Percentiles rank a stretch among this genome's conserved stretches.
Conservation (phyloP, 92 coral and sea anemone genomes). For the Phymanthus crucifer region DNA sequence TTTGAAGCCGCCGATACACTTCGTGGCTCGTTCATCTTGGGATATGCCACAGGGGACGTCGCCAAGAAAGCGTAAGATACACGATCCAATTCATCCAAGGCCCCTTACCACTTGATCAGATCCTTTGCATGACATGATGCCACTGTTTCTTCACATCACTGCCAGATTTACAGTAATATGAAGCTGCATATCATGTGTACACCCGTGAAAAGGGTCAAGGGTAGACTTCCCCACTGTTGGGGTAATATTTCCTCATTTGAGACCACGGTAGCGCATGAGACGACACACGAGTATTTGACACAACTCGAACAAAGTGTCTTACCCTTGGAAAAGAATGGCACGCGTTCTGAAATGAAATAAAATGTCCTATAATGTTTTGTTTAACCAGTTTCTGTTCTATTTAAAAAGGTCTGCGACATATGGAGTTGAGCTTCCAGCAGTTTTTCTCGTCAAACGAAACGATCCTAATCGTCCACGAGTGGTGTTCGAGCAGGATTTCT, state of each 20-base stretch:
- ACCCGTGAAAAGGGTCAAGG: too few species aligned
- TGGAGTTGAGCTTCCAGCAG: slow-evolving; percentile 67
- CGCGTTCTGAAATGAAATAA: too few species aligned
- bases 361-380: too few species aligned
- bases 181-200: too few species aligned
- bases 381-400: neutral
- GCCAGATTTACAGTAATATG: too few species aligned
- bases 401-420: slow-evolving; percentile 64
- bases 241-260: too few species aligned
- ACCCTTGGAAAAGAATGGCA: neutral
- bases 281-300: too few species aligned
- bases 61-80: slow-evolving; percentile 55
- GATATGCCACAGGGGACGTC: slow-evolving; percentile 73
- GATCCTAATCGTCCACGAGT: slow-evolving; percentile 63
- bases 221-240: too few species aligned
- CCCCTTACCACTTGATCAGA: too few species aligned
- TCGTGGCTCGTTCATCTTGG: slow-evolving; percentile 69
- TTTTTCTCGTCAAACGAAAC: slow-evolving; percentile 72
- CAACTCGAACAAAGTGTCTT: neutral
- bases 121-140: too few species aligned
- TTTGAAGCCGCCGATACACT: slow-evolving; percentile 59
- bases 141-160: too few species aligned
- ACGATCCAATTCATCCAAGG: neutral
- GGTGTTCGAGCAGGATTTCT: slow-evolving; percentile 56
- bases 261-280: too few species aligned